Base-by-base conservation (phyloP, 2,888 invertebrate species). In the Leptinotarsa juncta region DNA sequence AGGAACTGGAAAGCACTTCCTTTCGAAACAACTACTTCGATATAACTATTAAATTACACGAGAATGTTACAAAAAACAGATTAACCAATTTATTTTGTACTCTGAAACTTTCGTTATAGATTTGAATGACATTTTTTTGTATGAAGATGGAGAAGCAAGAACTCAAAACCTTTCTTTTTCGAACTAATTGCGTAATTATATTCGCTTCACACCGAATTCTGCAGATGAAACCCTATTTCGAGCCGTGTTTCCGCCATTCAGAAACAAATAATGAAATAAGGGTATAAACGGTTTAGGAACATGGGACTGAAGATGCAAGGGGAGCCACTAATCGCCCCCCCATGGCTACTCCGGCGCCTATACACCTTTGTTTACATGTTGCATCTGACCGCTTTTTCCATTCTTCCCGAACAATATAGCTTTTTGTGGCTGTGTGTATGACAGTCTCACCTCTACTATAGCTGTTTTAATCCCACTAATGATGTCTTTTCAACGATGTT, bases 331-430 rank as follows among this genome's bases (percentile, higher is more conserved):
- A 83, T 82, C 81, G 83, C 78, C 83, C 85, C 85, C 85, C 85
- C 79, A 84, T 82, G 83, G 85, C 76, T 84, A 84, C 84, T 85
- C 85, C 85, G 86, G 84, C 86, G 86, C 86, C 85, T 86, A 84
- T 81, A 81, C 81, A 81, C 82, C 82, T 86, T 86, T 87, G 86
- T 87, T 85, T 86, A 85, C 85, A 83, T 81, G 70, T 83, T 83
- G 83, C 83, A 83, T 84, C 82, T 83, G 83, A 81, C 81, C 81
- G 83, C 84, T 84, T 84, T 83, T 80, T 81, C 79, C 83, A 80
- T 84, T 85, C 85, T 84, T 84, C 82, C 77, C 75, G 76, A 81
- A 86, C 85, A 86, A 86, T 85, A 78, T 74, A 72, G 79, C 83
- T 82, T 85, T 86, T 84, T 82, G 81, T 70, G 79, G 78, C 81